These are phyloP conservation scores for Microctonus aethiopoides DNA, from an alignment of 2,888 invertebrate species.

Conservation along the genomic window DNA sequence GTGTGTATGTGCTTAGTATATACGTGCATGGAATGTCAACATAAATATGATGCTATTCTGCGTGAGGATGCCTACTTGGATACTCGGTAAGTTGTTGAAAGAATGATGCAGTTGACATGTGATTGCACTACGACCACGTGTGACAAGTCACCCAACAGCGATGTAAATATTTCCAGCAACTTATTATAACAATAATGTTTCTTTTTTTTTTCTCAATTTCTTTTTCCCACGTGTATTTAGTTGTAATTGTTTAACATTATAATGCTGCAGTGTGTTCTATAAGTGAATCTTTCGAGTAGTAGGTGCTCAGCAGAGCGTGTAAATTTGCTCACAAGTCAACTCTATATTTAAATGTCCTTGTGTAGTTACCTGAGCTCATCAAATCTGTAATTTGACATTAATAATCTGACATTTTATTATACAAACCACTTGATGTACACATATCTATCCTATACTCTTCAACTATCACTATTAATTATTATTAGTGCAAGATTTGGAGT, in stretches of 20 bases:
- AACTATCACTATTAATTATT: neutral
- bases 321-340: constrained; percentile 26
- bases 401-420: neutral
- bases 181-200: neutral
- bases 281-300: constrained; percentile 16
- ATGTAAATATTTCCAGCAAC: neutral
- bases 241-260: neutral
- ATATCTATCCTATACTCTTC: neutral
- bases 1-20: constrained; percentile 18
- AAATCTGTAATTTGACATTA: neutral
- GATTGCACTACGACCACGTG: constrained; percentile 47
- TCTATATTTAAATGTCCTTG: neutral
- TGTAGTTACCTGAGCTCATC: constrained; percentile 14
- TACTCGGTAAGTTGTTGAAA: constrained; percentile 19
- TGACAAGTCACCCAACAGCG: constrained; percentile 47
- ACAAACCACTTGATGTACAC: neutral
- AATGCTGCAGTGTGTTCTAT: neutral
- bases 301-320: constrained; percentile 29
- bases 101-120: constrained; percentile 31
- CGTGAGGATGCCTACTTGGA: constrained; percentile 49
- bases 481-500: neutral
- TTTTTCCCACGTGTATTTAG: constrained; percentile 7
- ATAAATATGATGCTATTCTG: constrained; percentile 35
- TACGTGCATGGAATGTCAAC: constrained; percentile 41
- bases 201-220: neutral